phyloP scores from a whole-genome alignment of 1,140 invertebrate genomes.

The Drosophila subobscura region DNA sequence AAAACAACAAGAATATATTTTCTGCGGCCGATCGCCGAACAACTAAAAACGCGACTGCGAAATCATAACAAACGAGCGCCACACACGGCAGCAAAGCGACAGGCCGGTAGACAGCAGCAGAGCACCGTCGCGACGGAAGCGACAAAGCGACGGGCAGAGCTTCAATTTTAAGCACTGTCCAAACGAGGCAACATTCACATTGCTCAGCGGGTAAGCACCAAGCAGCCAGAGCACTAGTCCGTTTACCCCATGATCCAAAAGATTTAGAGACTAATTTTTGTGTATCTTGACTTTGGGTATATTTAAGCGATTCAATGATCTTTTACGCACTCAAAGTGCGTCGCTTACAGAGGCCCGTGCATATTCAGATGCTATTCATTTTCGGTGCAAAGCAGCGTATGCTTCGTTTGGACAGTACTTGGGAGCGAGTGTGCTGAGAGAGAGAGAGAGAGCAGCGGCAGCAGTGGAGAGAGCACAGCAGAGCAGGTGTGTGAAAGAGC shows the following conservation, averaged over 20 bases:
- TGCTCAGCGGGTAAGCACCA: too few relatives aligned
- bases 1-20: conserved; percentile 36
- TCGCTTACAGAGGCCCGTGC: background rate
- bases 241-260: too few relatives aligned
- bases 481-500: conserved; percentile 8
- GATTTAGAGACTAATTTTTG: too few relatives aligned
- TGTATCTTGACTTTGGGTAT: too few relatives aligned
- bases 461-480: background rate
- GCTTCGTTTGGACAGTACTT: background rate
- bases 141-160: too few relatives aligned
- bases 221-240: too few relatives aligned
- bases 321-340: too few relatives aligned
- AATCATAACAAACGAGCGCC: conserved; percentile 79
- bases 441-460: conserved; percentile 2
- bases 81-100: conserved; percentile 22
- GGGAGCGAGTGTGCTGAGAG: background rate
- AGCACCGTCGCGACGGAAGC: background rate
- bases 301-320: too few relatives aligned
- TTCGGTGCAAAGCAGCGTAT: conserved; percentile 1
- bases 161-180: too few relatives aligned
- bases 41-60: conserved; percentile 77
- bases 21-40: conserved; percentile 77
- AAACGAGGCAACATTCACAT: too few relatives aligned
- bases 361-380: too few relatives aligned
- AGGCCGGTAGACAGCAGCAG: conserved; percentile 5